Evolutionary conservation across 2,797 vertebrate species (phyloP).

Genomic region (Pseudochirops cupreus): DNA sequence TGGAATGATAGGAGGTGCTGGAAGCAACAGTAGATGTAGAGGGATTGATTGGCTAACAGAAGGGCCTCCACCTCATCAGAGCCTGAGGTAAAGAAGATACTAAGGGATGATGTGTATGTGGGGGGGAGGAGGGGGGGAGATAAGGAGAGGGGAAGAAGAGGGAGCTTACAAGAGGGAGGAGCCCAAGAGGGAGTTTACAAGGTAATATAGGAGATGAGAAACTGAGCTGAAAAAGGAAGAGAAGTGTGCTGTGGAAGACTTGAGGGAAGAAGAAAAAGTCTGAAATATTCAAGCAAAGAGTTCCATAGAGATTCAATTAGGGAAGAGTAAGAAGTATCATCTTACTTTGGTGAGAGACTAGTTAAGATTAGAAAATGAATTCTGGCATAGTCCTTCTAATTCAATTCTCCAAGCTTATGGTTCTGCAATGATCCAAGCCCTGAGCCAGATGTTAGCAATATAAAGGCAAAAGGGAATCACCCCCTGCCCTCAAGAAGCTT

Average conservation of each 20-base stretch:
- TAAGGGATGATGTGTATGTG: neutral
- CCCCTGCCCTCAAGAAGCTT: neutral
- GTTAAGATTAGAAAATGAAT: neutral
- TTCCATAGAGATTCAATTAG: neutral
- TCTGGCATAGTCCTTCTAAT: neutral
- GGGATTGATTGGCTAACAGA: neutral
- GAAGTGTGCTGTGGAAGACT: neutral
- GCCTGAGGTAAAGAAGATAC: neutral
- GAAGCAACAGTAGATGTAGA: neutral
- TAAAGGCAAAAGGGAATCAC: neutral
- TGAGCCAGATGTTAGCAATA: neutral
- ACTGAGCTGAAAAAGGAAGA: neutral
- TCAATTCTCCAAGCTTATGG: neutral
- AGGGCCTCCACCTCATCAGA: neutral
- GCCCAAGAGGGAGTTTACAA: neutral
- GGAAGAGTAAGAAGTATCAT: neutral
- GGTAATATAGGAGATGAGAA: neutral
- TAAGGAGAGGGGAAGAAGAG: neutral
- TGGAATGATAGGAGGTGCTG: neutral
- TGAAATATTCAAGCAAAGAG: neutral
- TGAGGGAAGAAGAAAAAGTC: neutral
- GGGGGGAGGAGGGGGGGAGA: neutral
- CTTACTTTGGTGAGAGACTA: neutral
- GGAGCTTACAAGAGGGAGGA: neutral
- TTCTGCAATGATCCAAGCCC: neutral